These are phyloP conservation scores for Harpegnathos saltator DNA, from an alignment of 1,140 invertebrate species.

Conservation along the genomic window DNA sequence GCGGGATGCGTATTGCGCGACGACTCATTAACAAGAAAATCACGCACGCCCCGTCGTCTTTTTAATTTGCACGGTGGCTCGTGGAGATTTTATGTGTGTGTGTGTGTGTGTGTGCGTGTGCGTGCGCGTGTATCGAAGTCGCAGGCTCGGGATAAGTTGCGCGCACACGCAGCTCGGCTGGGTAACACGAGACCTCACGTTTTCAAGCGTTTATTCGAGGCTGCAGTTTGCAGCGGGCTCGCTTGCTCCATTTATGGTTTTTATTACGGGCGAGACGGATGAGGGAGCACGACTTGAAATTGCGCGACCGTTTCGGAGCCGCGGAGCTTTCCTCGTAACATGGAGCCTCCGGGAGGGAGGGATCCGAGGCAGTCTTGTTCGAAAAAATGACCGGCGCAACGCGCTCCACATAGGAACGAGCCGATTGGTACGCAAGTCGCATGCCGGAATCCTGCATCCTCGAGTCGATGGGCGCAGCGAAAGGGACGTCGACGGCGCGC, in stretches of 20 bases:
- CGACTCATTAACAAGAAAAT: conserved; percentile 10
- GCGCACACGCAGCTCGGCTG: too few species aligned
- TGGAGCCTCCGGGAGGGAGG: too few species aligned
- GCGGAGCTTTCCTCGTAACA: not conserved
- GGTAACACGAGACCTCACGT: not conserved
- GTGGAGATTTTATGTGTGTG: not conserved
- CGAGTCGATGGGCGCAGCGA: conserved; percentile 35
- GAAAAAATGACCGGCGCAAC: conserved; percentile 3
- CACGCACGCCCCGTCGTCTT: not conserved
- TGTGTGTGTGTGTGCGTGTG: too few species aligned
- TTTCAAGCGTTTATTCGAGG: not conserved
- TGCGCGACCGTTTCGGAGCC: not conserved
- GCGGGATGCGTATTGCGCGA: conserved; percentile 16
- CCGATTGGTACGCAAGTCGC: conserved; percentile 39
- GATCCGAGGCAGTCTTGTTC: not conserved
- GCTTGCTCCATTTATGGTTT: too few species aligned
- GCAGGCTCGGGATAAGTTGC: too few species aligned
- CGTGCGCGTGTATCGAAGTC: too few species aligned
- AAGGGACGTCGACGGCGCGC: conserved; percentile 38
- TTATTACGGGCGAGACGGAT: too few species aligned
- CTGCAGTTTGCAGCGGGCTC: too few species aligned
- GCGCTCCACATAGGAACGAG: conserved; percentile 35
- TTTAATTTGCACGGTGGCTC: conserved; percentile 17
- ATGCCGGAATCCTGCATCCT: not conserved
- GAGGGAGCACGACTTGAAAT: not conserved